Evolutionary conservation across 2,113 vertebrate genomes (phyloP).

Genomic region (Dendropsophus ebraccatus): DNA sequence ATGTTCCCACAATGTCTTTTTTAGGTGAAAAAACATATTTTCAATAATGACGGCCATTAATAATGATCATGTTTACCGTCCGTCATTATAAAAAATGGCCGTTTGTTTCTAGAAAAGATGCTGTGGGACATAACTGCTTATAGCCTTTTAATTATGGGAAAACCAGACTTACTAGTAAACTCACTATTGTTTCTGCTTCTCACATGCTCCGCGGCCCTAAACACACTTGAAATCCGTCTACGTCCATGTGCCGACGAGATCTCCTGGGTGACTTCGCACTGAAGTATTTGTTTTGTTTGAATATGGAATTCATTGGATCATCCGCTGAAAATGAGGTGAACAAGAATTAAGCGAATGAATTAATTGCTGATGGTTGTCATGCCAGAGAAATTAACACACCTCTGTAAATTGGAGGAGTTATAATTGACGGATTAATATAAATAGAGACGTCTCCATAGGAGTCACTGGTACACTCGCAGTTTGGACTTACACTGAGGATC

Average conservation of each 20-base stretch:
- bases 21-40: too few species aligned
- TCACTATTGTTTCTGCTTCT: not conserved
- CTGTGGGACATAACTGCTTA: not conserved
- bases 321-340: not conserved
- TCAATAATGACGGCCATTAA: too few species aligned
- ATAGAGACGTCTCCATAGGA: not conserved
- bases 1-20: too few species aligned
- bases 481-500: slow-evolving; percentile 8
- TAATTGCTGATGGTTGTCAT: slow-evolving; percentile 26
- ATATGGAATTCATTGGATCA: slow-evolving; percentile 39
- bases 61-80: too few species aligned
- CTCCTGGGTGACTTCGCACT: slow-evolving; percentile 9
- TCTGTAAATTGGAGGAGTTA: slow-evolving; percentile 8
- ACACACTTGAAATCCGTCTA: not conserved
- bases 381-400: slow-evolving; percentile 41
- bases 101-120: too few species aligned
- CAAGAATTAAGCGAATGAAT: slow-evolving; percentile 16
- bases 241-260: slow-evolving; percentile 22
- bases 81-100: too few species aligned
- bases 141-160: not conserved
- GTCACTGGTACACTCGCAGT: not conserved
- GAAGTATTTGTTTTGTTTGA: not conserved
- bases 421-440: slow-evolving; percentile 43
- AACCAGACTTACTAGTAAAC: not conserved
- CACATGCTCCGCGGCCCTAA: not conserved